Percentiles rank a stretch among this genome's conserved stretches.
Evolutionary conservation across 2,888 invertebrate genomes (phyloP).

Genomic region (Brachypalpus laphriformis): DNA sequence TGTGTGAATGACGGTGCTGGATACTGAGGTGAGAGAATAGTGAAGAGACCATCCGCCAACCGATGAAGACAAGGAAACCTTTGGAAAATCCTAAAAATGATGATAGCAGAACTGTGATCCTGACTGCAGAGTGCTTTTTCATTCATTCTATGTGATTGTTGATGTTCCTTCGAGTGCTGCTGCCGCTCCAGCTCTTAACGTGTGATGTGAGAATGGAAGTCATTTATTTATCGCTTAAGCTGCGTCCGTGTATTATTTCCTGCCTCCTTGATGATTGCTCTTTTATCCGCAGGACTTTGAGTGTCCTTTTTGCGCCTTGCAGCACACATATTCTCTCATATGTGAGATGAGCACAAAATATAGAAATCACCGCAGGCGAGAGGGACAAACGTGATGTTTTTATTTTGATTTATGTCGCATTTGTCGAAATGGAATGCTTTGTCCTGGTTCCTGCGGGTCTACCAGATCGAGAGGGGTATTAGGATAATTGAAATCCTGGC

Average conservation of each 20-base stretch:
- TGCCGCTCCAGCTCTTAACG: constrained; percentile 43
- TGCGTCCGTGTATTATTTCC: constrained; percentile 65
- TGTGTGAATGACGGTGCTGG: constrained; percentile 65
- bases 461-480: constrained; percentile 6
- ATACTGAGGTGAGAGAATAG: constrained; percentile 18
- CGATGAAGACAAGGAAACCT: constrained; percentile 31
- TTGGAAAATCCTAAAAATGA: constrained; percentile 53
- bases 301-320: constrained; percentile 40
- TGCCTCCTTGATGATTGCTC: constrained; percentile 66
- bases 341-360: constrained; percentile 35
- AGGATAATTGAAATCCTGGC: constrained; percentile 70
- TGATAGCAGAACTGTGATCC: constrained; percentile 56
- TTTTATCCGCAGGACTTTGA: constrained; percentile 56
- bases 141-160: constrained; percentile 69
- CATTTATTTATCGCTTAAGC: constrained; percentile 73
- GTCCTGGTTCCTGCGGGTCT: constrained; percentile 14
- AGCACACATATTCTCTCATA: neutral
- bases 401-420: constrained; percentile 70
- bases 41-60: constrained; percentile 41
- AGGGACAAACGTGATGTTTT: constrained; percentile 69
- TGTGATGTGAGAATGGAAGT: constrained; percentile 65
- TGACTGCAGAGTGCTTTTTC: constrained; percentile 62
- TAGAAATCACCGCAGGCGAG: constrained; percentile 71
- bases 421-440: constrained; percentile 48
- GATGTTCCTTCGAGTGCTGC: constrained; percentile 18